These are phyloP conservation scores for Achatina immaculata DNA, from an alignment of 1,140 invertebrate species.

Conservation along the genomic window DNA sequence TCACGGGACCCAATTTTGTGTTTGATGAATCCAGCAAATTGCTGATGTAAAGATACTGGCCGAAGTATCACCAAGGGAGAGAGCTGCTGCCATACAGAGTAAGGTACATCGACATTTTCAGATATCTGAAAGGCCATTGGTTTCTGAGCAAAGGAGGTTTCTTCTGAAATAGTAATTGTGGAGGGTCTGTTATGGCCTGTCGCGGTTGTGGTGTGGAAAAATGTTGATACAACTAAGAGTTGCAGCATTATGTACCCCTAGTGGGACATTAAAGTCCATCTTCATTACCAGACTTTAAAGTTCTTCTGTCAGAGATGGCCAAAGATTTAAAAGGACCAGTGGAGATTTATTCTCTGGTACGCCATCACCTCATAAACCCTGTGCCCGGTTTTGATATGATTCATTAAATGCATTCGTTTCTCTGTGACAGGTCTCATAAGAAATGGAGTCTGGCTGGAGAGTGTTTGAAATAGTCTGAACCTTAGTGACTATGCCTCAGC, in stretches of 20 bases:
- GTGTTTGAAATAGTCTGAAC: slow-evolving; percentile 31
- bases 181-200: background rate
- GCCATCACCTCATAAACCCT: slow-evolving; percentile 2
- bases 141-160: background rate
- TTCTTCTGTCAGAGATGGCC: background rate
- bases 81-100: slow-evolving; percentile 2
- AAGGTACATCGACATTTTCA: slow-evolving; percentile 24
- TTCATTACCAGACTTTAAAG: background rate
- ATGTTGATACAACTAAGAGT: too few relatives aligned
- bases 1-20: slow-evolving; percentile 30
- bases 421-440: slow-evolving; percentile 9
- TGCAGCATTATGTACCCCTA: background rate
- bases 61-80: slow-evolving; percentile 29
- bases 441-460: slow-evolving; percentile 12
- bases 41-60: slow-evolving; percentile 34
- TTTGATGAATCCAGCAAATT: slow-evolving; percentile 38
- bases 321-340: background rate
- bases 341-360: background rate
- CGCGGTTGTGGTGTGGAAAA: background rate
- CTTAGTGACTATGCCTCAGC: background rate
- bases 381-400: slow-evolving; percentile 19
- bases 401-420: slow-evolving; percentile 24
- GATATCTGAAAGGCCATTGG: slow-evolving; percentile 20
- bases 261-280: background rate
- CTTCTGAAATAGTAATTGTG: background rate